A percentile compares a stretch with the other conserved stretches of the same genome.
Conservation (phyloP, 2,113 vertebrate genomes). For the Sciurus niger region DNA sequence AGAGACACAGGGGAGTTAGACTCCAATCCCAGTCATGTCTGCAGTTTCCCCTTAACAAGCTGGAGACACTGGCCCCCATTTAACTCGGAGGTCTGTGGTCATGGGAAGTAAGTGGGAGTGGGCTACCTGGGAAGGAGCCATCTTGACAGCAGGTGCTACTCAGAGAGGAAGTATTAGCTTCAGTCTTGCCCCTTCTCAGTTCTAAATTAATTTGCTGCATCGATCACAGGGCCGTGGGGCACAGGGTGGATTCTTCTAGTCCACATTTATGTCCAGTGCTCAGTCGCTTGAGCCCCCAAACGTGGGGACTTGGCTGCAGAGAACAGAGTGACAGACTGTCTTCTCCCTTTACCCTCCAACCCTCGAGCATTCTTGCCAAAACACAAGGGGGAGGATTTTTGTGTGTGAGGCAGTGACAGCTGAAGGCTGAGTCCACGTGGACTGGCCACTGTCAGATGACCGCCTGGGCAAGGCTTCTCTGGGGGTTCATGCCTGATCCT, state of each 20-base stretch:
- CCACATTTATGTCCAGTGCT: not conserved
- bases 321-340: not conserved
- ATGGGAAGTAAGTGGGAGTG: not conserved
- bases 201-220: not conserved
- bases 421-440: not conserved
- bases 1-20: not conserved
- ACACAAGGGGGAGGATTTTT: not conserved
- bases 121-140: not conserved
- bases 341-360: too few relatives aligned
- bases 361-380: not conserved
- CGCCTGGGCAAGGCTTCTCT: not conserved
- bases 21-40: too few relatives aligned
- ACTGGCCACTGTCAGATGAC: too few relatives aligned
- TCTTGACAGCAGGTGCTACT: not conserved
- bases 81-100: not conserved
- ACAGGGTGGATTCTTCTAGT: not conserved
- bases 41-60: not conserved
- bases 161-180: not conserved
- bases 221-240: fast-evolving
- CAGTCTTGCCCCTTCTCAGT: not conserved
- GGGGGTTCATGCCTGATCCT: not conserved
- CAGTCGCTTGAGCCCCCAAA: fast-evolving
- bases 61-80: not conserved
- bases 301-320: not conserved
- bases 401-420: not conserved